Evolutionary conservation across 2,113 vertebrate genomes (phyloP).

Genomic region (Colossoma macropomum): DNA sequence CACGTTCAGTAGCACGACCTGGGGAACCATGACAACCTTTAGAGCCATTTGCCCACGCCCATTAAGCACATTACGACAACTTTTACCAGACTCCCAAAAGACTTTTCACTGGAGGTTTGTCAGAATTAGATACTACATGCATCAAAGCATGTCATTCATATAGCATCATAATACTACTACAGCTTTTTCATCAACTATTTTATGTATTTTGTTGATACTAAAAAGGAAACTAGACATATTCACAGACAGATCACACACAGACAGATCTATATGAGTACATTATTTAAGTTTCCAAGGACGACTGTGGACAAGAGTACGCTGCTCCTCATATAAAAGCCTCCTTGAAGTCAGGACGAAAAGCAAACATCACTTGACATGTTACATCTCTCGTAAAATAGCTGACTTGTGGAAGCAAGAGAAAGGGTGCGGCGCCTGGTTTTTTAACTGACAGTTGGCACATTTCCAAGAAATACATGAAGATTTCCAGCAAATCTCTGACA

Average conservation of each 20-base stretch:
- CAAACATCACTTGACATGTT: constrained; percentile 32
- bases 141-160: neutral
- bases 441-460: constrained; percentile 40
- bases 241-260: neutral
- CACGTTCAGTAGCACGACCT: neutral
- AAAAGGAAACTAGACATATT: neutral
- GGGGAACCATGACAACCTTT: constrained; percentile 4
- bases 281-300: neutral
- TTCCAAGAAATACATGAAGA: constrained; percentile 38
- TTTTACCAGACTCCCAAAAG: neutral
- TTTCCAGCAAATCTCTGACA: constrained; percentile 34
- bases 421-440: constrained; percentile 57
- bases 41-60: neutral
- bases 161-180: neutral
- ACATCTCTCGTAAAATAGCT: constrained; percentile 34
- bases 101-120: neutral
- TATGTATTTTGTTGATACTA: neutral
- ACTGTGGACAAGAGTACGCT: neutral
- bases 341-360: constrained; percentile 40
- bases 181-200: neutral
- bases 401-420: constrained; percentile 41
- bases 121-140: neutral
- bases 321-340: constrained; percentile 47
- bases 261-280: neutral
- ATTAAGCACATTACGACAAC: neutral